phyloP scores from a whole-genome alignment of 2,113 vertebrate genomes.

The Aphelocoma coerulescens region DNA sequence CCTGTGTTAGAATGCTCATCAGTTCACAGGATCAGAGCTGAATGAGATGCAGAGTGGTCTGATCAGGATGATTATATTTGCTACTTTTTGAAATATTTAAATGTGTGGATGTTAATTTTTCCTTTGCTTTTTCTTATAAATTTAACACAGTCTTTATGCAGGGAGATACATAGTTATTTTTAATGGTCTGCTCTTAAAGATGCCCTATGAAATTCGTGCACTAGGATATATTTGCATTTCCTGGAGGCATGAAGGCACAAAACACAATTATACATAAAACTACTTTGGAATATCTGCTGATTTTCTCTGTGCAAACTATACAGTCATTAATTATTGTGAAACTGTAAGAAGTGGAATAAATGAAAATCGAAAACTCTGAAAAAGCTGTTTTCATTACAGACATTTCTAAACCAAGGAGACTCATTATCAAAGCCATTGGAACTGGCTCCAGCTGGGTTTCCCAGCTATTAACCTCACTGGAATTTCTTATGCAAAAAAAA shows the following conservation, averaged over 20 bases:
- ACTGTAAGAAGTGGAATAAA: not conserved
- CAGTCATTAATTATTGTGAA: not conserved
- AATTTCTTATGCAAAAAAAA: not conserved
- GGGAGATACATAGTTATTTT: not conserved
- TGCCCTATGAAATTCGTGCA: not conserved
- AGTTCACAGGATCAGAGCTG: not conserved
- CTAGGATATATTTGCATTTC: not conserved
- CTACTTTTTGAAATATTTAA: not conserved
- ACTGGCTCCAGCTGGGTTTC: not conserved
- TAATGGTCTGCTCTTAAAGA: not conserved
- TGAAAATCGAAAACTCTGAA: not conserved
- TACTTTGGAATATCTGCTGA: not conserved
- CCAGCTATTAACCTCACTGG: not conserved
- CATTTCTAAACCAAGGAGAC: not conserved
- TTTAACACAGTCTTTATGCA: not conserved
- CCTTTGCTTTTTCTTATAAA: not conserved
- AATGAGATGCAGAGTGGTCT: not conserved
- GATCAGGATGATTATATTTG: not conserved
- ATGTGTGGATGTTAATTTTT: not conserved
- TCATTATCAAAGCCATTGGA: not conserved
- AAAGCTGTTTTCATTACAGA: not conserved
- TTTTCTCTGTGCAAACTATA: not conserved
- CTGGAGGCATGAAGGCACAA: not conserved
- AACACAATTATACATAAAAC: not conserved
- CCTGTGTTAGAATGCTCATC: not conserved